Evolutionary conservation across 2,797 vertebrate genomes (phyloP).

Genomic region (Todus mexicanus): DNA sequence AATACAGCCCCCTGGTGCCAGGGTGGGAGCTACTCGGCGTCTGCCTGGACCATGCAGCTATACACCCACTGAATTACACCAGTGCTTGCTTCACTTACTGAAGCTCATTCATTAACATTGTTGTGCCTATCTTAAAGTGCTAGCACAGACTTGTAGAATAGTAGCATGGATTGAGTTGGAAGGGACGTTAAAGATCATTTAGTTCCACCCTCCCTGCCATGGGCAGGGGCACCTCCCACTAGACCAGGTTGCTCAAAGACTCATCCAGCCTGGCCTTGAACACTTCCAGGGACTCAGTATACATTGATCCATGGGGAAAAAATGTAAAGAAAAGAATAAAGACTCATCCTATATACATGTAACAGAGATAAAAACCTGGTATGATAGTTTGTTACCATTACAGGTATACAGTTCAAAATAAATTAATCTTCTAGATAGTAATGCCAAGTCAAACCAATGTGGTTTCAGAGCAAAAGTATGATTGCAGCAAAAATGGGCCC

Average conservation of each 20-base stretch:
- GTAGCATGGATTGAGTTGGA: no score
- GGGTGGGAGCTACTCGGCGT: neutral
- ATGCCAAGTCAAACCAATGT: fast-evolving
- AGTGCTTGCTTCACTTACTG: neutral
- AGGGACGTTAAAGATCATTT: no score
- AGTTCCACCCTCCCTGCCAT: no score
- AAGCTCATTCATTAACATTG: neutral
- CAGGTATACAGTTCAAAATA: neutral
- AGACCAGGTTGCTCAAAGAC: no score
- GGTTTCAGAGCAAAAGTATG: neutral
- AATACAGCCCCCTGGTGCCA: neutral
- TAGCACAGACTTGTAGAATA: neutral
- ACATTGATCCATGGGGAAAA: neutral
- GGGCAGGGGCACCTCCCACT: no score
- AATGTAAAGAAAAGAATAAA: no score
- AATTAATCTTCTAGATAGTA: neutral
- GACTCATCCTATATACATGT: neutral
- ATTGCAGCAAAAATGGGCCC: neutral
- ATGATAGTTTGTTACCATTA: neutral
- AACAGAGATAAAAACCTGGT: neutral
- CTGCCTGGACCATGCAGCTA: fast-evolving
- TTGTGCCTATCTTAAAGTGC: neutral
- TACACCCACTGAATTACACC: fast-evolving
- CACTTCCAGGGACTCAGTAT: no score
- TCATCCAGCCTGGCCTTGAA: no score